Evolutionary conservation across 2,888 invertebrate species (phyloP), one percentile per base, ranked within the genome.

Genomic region (Syritta pipiens): DNA sequence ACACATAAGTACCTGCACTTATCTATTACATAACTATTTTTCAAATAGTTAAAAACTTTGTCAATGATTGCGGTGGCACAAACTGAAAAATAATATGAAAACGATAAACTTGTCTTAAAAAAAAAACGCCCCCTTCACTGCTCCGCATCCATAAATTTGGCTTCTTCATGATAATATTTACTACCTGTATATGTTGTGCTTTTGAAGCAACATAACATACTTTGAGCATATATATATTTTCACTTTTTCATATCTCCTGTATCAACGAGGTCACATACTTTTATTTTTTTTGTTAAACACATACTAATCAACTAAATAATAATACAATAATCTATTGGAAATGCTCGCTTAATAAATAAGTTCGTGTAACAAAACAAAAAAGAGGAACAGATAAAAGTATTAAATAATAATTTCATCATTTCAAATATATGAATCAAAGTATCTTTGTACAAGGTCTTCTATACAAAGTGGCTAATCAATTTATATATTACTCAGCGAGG

Each of bases 151-250:
- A n/a, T n/a, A n/a, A n/a, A n/a, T 1, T 6, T 30, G 3, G n/a
- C 1, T 32, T 37, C 7, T 7, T 37, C 17, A 14, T 14, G 9
- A 17, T 7, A 7, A 14, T 1, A 14, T 37, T 17, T 14, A 35
- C 9, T 22, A 2, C 46, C 20, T 44, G 5, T 37, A 22, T 12
- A 7, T 63, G n/a, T 26, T 28, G 19, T 12, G 46, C 48, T 40
- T 60, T 42, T 20, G 6, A 48, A 48, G 26, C 46, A 46, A 46
- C 35, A 20, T 67, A 46, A n/a, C 12, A 55, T n/a, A 4, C 55
- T 60, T 68, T 62, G 60, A 68, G 60, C 68, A 68, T 48, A 46
- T 48, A 48, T 55, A n/a, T n/a, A n/a, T n/a, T n/a, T n/a, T n/a
- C n/a, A n/a, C n/a, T n/a, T n/a, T n/a, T n/a, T n/a, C n/a, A n/a